Evolutionary conservation across 2,888 invertebrate genomes (phyloP).

Genomic region (Meandrusa payeni): DNA sequence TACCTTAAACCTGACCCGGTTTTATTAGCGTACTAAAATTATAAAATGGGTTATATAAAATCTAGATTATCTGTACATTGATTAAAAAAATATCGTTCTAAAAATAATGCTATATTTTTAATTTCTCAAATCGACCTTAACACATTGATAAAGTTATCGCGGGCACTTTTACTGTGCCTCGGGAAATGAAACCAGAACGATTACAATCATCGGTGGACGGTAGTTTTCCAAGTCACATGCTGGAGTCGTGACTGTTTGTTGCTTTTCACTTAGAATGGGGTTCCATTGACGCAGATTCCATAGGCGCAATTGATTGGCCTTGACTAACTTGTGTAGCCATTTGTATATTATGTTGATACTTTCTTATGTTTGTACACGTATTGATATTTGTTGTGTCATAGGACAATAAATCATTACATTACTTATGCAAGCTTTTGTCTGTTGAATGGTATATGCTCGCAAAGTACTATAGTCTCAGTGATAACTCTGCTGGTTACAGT

Average conservation of each 20-base stretch:
- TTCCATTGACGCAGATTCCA: constrained; percentile 1
- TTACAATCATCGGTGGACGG: not conserved
- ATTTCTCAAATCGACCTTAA: not conserved
- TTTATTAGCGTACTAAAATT: not conserved
- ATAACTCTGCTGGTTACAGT: no score
- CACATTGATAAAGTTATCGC: constrained; percentile 11
- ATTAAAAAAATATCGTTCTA: constrained; percentile 8
- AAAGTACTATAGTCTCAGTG: no score
- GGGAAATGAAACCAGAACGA: constrained; percentile 12
- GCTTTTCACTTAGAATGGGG: constrained; percentile 7
- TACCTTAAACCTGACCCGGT: constrained; percentile 11
- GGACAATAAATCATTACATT: not conserved
- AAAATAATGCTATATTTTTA: constrained; percentile 14
- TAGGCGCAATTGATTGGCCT: not conserved
- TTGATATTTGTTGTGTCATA: not conserved
- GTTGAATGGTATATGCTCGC: not conserved
- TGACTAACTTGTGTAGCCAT: not conserved
- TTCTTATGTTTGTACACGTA: not conserved
- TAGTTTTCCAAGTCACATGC: constrained; percentile 13
- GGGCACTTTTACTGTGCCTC: not conserved
- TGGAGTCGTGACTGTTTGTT: constrained; percentile 9
- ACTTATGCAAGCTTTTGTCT: constrained; percentile 1
- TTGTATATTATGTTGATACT: not conserved
- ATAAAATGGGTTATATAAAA: constrained; percentile 6
- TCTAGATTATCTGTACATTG: no score